Conservation (phyloP, 2,797 vertebrate genomes). For the Hirundo rustica region DNA sequence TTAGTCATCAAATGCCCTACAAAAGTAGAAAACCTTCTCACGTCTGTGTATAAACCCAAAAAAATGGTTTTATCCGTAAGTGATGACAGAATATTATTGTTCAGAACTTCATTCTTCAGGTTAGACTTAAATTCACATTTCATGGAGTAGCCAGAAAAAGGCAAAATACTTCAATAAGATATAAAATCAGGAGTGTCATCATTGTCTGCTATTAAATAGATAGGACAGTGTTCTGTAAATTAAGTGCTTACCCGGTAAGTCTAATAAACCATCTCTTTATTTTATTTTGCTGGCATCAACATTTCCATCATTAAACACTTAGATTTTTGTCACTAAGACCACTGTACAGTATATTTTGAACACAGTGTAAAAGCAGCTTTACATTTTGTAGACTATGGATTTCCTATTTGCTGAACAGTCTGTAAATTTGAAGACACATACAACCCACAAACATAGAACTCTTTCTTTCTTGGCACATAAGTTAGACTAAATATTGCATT, state of each 20-base stretch:
- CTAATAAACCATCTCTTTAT: background rate
- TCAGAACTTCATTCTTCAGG: background rate
- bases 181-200: background rate
- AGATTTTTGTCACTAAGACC: background rate
- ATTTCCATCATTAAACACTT: background rate
- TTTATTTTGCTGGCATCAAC: background rate
- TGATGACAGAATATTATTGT: background rate
- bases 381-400: background rate
- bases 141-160: background rate
- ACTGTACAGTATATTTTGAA: background rate
- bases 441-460: background rate
- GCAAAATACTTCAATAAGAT: background rate
- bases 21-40: background rate
- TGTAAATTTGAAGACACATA: background rate
- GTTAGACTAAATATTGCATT: background rate
- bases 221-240: background rate
- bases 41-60: background rate
- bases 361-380: background rate
- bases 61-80: background rate
- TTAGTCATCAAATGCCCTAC: background rate
- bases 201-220: background rate
- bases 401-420: background rate
- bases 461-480: background rate
- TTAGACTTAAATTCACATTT: background rate
- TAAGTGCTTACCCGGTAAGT: background rate